Base-by-base conservation (phyloP, 2,113 vertebrate genomes). In the Talpa occidentalis region DNA sequence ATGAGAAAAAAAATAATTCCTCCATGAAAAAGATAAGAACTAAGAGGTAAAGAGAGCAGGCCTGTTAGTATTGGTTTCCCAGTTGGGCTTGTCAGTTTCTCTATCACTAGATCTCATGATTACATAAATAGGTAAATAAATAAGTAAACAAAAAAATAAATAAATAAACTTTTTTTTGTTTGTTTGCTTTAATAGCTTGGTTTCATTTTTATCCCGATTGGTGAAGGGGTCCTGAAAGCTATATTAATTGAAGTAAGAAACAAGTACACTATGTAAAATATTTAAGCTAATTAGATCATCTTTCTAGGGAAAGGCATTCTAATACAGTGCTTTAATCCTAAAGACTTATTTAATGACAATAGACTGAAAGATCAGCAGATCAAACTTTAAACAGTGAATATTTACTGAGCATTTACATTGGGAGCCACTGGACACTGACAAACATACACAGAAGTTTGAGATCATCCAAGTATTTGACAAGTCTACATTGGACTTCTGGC, bases 271-370 rank as follows among this genome's bases (percentile, higher is more conserved):
- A 69, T 37, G 7, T 44, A 93, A 87, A 90, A 42, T 72, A 52
- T 85, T 91, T 81, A 80, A 60, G 32, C 44, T 91, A 72, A 88
- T 69, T 15, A 67, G 14, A 24, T 40, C 40, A 30, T 56, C 4
- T 93, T 85, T 52, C 44, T 52, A 77, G 10, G 26, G 66, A 80
- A 93, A 88, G 0, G 42, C 5, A 85, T 81, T 30, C 30, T 85
- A 85, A 66, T 76, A 70, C 1, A 84, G 7, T 59, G n/a, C 9
- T 90, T 89, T 88, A 66, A 81, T 78, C 12, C 8, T 82, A 77
- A 91, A 93, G 32, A 35, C 82, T 8, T 17, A 52, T 82, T 92
- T 94, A 91, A 24, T 86, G 22, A 67, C 16, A 93, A 66, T 67
- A 90, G 85, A 32, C 37, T 67, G 6, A 91, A 77, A 15, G 22